Evolutionary conservation across 2,797 vertebrate species (phyloP), one percentile per base, ranked within the genome.

Genomic region (Gambusia yucatana): DNA sequence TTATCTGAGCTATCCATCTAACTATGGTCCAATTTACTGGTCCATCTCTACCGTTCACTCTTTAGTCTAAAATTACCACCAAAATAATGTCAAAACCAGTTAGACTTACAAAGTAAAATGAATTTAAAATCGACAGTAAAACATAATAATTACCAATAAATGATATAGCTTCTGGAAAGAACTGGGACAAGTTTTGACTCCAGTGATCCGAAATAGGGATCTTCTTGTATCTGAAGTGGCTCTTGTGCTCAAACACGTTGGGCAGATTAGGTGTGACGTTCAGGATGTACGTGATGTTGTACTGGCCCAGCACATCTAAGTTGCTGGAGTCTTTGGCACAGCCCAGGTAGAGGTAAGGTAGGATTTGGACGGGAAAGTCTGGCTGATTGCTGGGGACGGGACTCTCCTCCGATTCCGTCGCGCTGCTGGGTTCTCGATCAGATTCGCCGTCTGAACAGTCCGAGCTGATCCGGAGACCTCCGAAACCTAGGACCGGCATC

Each of bases 181-280:
- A 99, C 95, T 99, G 98, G 30, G 98, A 98, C 84, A 99, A 94
- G 87, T 99, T 99, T 93, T 99, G 98, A 93, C 98, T 99, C 98
- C 98, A 99, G 94, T 99, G 98, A 93, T 99, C 98, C 47, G 98
- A 99, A 92, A 99, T 99, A 6, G 98, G 98, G 86, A 99, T 99
- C 95, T 99, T 98, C 90, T 99, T 99, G 96, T 99, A 99, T 92
- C 97, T 97, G 93, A 99, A 99, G 90, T 97, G 97, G 11, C 98
- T 97, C 1, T 97, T 98, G 4, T 99, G 98, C 93, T 99, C 98
- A 75, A 99, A 99, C 92, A 98, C 97, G 94, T 99, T 99, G 84
- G 98, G 98, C 76, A 99, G 95, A 84, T 99, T 99, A 81, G 98
- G 98, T 39, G 98, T 99, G 90, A 99, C 98, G 86, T 99, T 99